Evolutionary conservation across 1,140 invertebrate species (phyloP).

Genomic region (Diachasmimorpha longicaudata): DNA sequence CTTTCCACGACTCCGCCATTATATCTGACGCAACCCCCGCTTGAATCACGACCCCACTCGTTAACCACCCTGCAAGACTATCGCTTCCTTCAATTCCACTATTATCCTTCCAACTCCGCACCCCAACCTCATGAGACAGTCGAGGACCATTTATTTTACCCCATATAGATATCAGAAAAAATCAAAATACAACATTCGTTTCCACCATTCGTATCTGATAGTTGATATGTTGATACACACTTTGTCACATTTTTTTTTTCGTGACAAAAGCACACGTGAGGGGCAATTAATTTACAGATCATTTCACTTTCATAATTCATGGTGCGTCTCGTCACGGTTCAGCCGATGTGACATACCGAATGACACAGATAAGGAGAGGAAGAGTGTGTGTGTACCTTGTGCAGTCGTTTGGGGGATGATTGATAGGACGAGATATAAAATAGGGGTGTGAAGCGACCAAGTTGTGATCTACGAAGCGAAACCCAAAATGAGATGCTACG

Average conservation of each 20-base stretch:
- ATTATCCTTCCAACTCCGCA: background rate
- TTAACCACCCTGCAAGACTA: conserved; percentile 34
- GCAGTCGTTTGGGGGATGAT: conserved; percentile 18
- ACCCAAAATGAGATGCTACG: background rate
- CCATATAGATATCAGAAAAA: background rate
- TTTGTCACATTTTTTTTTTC: conserved; percentile 1
- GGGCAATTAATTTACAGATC: background rate
- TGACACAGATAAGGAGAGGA: background rate
- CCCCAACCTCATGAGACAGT: background rate
- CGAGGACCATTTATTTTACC: background rate
- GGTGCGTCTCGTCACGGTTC: background rate
- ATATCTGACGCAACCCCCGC: conserved; percentile 36
- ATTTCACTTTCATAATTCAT: conserved; percentile 3
- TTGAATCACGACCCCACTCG: conserved; percentile 35
- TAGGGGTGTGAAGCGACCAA: background rate
- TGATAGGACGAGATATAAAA: conserved; percentile 11
- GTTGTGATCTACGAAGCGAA: background rate
- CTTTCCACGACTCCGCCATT: conserved; percentile 41
- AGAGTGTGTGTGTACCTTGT: background rate
- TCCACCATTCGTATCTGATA: background rate
- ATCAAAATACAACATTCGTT: background rate
- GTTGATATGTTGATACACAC: background rate
- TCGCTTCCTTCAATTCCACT: conserved; percentile 5
- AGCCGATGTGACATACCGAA: conserved; percentile 2
- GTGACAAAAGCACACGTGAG: background rate